These are phyloP conservation scores for Sycophila texana DNA, from an alignment of 2,888 invertebrate genomes.

Conservation along the genomic window DNA sequence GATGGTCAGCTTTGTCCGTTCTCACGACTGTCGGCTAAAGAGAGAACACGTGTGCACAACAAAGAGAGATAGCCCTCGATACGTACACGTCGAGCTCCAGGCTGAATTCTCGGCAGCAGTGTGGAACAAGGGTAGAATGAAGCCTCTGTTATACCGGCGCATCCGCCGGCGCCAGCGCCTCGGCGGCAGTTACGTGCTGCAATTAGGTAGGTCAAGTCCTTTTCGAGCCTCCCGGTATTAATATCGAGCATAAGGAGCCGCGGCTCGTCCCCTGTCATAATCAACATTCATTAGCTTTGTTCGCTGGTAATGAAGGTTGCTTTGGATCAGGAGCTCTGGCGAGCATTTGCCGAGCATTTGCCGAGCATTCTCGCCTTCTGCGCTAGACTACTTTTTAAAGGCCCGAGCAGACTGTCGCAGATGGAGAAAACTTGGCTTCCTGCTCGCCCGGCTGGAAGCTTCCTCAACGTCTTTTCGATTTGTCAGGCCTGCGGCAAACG, in stretches of 20 bases:
- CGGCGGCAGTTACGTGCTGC: conserved; percentile 15
- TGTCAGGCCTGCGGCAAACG: no score
- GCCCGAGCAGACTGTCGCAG: no score
- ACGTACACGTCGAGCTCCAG: conserved; percentile 16
- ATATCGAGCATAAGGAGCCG: conserved; percentile 34
- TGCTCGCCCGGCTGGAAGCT: no score
- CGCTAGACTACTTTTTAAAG: no score
- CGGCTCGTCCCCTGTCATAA: conserved; percentile 35
- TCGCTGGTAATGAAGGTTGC: conserved; percentile 40
- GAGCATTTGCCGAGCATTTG: no score
- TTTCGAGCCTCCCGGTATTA: conserved; percentile 44
- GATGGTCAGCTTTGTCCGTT: background rate
- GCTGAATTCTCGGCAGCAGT: conserved; percentile 29
- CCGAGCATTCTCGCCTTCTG: no score
- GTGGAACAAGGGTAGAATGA: conserved; percentile 26
- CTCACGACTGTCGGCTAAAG: background rate
- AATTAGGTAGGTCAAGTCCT: conserved; percentile 53
- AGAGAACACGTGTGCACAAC: conserved; percentile 36
- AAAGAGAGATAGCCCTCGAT: conserved; percentile 44
- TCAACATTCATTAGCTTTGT: conserved; percentile 53
- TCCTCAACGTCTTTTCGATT: no score
- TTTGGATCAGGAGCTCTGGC: conserved; percentile 14
- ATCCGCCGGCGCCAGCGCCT: conserved; percentile 19
- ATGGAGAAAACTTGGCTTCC: no score
- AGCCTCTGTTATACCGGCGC: conserved; percentile 37